Evolutionary conservation across 1,140 invertebrate species (phyloP), one percentile per base, ranked within the genome.

Genomic region (Ptiloglossa arizonensis): DNA sequence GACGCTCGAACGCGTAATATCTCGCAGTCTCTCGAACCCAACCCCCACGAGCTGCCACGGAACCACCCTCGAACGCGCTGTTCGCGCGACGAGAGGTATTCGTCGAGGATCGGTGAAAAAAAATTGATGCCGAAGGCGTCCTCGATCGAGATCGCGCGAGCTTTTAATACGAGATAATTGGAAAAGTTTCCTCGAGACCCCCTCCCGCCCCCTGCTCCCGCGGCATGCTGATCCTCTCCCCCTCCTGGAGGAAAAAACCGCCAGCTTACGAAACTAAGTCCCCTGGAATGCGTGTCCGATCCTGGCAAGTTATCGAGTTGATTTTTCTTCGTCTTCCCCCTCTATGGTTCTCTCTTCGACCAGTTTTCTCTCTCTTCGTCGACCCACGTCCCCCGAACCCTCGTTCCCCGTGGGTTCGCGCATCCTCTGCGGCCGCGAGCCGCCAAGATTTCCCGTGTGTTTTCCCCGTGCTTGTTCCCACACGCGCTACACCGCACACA

Each of bases 391-490:
- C 29, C 50, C 32, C 48, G 15, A 13, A 11, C 11, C 44, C n/a
- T 50, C 29, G 54, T 75, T 59, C 19, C 41, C 17, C 67, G 32
- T 48, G 60, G 13, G 24, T 76, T 22, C 62, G 69, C 52, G 50
- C 59, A 48, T 72, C 67, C 60, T 64, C 46, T 48, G 22, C 29
- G 27, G 41, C 59, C 71, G 76, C 50, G 74, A 84, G 83, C 78
- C 83, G 77, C 69, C 75, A 82, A 89, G 84, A 90, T 88, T 89
- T 89, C 87, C 87, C 87, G 87, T 86, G 87, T 89, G 87, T 82
- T 83, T 89, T 88, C 81, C 73, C 59, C 75, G 24, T 68, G 57
- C 48, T 50, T 70, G 62, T 60, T 59, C 6, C 24, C 29, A 2
- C 62, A 60, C 56, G 52, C 67, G 24, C 44, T 48, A 35, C 57